Evolutionary conservation across 53 echinoderm and acorn worm genomes (phyloP).

Genomic region (Paracentrotus lividus): DNA sequence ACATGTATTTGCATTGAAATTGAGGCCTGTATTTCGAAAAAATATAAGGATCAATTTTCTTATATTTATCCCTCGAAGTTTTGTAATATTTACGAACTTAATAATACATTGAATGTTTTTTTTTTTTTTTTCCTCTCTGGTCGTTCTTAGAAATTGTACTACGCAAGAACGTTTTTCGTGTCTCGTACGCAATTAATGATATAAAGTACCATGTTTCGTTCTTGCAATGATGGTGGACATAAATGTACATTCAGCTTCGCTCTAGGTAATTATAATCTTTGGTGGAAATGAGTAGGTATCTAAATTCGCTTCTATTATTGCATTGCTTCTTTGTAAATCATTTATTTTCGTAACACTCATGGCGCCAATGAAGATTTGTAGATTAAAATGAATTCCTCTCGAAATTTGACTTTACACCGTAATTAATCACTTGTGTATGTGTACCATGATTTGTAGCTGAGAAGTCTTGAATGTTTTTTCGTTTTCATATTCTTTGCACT

Average conservation of each 20-base stretch:
- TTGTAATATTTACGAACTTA: too few relatives aligned
- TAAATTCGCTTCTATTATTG: background rate
- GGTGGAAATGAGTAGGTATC: background rate
- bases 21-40: too few relatives aligned
- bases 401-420: background rate
- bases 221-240: background rate
- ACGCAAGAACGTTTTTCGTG: background rate
- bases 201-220: background rate
- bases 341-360: conserved; percentile 20
- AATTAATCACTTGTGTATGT: background rate
- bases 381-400: conserved; percentile 51
- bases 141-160: background rate
- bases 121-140: background rate
- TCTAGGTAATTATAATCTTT: background rate
- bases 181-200: background rate
- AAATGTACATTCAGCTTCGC: background rate
- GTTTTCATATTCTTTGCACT: too few relatives aligned
- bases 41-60: too few relatives aligned
- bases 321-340: conserved; percentile 19
- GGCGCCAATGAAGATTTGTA: conserved; percentile 36
- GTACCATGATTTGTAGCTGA: too few relatives aligned
- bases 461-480: too few relatives aligned
- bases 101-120: too few relatives aligned
- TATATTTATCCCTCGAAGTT: too few relatives aligned
- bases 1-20: too few relatives aligned